Evolutionary conservation across 2,797 vertebrate species (phyloP).

Genomic region (Pantherophis alleghaniensis): DNA sequence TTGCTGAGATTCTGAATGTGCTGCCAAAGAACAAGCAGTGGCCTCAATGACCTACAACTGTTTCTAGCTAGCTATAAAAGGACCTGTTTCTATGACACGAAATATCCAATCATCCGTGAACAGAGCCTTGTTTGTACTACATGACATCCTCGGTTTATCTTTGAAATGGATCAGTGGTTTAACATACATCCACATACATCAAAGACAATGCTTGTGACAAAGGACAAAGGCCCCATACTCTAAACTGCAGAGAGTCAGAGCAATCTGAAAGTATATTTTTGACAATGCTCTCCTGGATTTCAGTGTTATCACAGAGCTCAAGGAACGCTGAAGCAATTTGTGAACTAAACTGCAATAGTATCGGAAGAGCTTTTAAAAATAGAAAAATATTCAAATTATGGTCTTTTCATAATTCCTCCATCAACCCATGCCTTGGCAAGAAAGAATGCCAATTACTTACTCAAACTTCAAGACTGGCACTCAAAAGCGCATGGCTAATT

Average conservation of each 20-base stretch:
- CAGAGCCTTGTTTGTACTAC: slow-evolving; percentile 3
- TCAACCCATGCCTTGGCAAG: neutral
- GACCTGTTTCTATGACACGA: neutral
- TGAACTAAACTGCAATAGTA: slow-evolving; percentile 3
- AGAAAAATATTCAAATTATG: neutral
- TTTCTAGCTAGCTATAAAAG: neutral
- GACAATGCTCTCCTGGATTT: slow-evolving; percentile 16
- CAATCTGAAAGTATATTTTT: neutral
- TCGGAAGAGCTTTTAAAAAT: neutral
- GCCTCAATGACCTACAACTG: neutral
- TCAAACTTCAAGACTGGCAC: neutral
- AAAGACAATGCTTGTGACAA: slow-evolving; percentile 38
- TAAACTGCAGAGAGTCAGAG: slow-evolving; percentile 32
- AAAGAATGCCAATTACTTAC: neutral
- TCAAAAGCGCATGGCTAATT: neutral
- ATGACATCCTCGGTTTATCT: slow-evolving; percentile 15
- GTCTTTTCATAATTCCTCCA: neutral
- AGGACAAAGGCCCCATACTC: slow-evolving; percentile 17
- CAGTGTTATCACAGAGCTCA: neutral
- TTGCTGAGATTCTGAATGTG: neutral
- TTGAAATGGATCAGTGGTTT: neutral
- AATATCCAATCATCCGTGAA: neutral
- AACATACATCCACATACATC: slow-evolving; percentile 28
- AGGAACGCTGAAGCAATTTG: slow-evolving; percentile 27
- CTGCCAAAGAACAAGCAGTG: neutral